phyloP scores from a whole-genome alignment of 2,797 vertebrate genomes.

The Clamator glandarius region DNA sequence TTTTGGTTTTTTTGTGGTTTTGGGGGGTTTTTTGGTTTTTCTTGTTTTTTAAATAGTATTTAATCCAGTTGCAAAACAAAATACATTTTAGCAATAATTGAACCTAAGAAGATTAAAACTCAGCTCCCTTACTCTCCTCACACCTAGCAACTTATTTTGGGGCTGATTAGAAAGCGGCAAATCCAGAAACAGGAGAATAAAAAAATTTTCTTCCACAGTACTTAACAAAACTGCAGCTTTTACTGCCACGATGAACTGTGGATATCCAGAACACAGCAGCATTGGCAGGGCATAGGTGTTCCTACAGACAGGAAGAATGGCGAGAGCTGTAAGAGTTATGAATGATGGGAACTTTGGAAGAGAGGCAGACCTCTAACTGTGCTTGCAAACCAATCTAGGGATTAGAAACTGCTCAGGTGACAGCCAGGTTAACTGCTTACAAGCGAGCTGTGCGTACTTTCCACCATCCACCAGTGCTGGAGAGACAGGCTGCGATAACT shows the following conservation, averaged over 20 bases:
- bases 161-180: not conserved
- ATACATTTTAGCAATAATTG: not conserved
- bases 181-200: not conserved
- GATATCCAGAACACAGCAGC: fast-evolving
- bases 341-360: not conserved
- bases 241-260: not conserved
- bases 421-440: conserved; percentile 31
- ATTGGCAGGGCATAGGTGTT: not conserved
- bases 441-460: not conserved
- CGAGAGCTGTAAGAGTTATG: not conserved
- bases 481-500: not conserved
- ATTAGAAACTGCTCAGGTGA: not conserved
- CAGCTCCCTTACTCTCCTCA: not conserved
- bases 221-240: not conserved
- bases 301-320: not conserved
- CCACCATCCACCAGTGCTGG: not conserved
- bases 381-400: not conserved
- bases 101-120: not conserved
- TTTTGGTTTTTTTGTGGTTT: too few species aligned
- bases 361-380: not conserved
- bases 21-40: too few species aligned
- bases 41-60: not conserved
- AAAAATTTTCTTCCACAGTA: not conserved
- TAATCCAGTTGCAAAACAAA: conserved; percentile 6
- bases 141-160: not conserved